These are phyloP conservation scores for Cavia porcellus DNA, from an alignment of 2,113 vertebrate genomes.

Conservation along the genomic window DNA sequence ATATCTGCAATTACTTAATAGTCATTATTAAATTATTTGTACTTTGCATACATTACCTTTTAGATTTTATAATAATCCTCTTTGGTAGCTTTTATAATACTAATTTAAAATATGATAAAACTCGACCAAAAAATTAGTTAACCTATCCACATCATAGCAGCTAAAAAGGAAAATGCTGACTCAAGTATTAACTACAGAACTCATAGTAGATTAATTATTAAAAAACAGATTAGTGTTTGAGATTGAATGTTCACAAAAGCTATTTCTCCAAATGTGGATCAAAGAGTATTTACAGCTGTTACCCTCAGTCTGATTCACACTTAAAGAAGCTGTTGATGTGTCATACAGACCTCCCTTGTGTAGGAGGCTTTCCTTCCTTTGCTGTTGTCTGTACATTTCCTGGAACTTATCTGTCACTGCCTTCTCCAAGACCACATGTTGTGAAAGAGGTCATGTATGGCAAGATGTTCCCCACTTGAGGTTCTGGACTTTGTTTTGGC, in stretches of 20 bases:
- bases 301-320: background rate
- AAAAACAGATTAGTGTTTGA: background rate
- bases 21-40: background rate
- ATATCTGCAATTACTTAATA: background rate
- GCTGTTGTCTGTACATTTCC: background rate
- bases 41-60: background rate
- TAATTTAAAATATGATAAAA: slow-evolving; percentile 37
- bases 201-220: background rate
- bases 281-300: slow-evolving; percentile 14
- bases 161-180: slow-evolving; percentile 27
- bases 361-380: background rate
- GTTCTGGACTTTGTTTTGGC: background rate
- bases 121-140: background rate
- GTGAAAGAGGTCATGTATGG: background rate
- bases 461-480: background rate
- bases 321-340: background rate
- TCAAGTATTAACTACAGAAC: background rate
- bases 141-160: background rate
- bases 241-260: background rate
- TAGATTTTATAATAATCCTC: background rate
- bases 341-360: background rate
- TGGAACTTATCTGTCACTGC: background rate
- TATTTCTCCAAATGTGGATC: background rate
- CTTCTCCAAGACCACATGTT: background rate
- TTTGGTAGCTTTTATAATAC: background rate